These are phyloP conservation scores for Prietella phreatophila DNA, from an alignment of 2,113 vertebrate genomes.

Conservation along the genomic window DNA sequence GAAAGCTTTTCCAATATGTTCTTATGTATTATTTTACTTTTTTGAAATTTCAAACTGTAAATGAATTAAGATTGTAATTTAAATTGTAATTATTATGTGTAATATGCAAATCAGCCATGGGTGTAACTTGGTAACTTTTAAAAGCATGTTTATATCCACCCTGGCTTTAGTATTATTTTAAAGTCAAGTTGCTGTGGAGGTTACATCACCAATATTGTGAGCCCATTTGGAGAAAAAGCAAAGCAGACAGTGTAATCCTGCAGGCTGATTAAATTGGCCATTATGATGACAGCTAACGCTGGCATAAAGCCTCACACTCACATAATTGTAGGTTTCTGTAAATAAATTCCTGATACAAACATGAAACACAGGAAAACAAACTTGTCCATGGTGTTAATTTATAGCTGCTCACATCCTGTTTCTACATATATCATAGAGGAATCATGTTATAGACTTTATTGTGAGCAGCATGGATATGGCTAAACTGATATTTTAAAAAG, in stretches of 20 bases:
- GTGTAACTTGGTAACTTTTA: neutral
- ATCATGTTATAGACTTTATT: neutral
- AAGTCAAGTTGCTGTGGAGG: neutral
- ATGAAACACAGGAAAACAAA: neutral
- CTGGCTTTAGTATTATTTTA: neutral
- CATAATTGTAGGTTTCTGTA: neutral
- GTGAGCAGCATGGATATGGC: neutral
- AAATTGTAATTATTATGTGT: neutral
- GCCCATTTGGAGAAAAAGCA: neutral
- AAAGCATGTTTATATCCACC: neutral
- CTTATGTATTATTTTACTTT: neutral
- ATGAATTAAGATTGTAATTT: neutral
- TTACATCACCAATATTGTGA: neutral
- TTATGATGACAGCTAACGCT: neutral
- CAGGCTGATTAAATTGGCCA: conserved; percentile 15
- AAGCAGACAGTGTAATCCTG: neutral
- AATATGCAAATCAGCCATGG: neutral
- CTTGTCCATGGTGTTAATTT: neutral
- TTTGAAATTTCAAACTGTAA: neutral
- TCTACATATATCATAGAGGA: neutral
- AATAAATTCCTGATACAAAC: neutral
- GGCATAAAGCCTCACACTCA: neutral
- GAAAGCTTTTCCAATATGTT: neutral
- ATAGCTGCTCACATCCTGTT: neutral
- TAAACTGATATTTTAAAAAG: neutral